A percentile compares a stretch with the other conserved stretches of the same genome.
phyloP scores from a whole-genome alignment of 2,797 vertebrate genomes.

The Prunella strophiata region DNA sequence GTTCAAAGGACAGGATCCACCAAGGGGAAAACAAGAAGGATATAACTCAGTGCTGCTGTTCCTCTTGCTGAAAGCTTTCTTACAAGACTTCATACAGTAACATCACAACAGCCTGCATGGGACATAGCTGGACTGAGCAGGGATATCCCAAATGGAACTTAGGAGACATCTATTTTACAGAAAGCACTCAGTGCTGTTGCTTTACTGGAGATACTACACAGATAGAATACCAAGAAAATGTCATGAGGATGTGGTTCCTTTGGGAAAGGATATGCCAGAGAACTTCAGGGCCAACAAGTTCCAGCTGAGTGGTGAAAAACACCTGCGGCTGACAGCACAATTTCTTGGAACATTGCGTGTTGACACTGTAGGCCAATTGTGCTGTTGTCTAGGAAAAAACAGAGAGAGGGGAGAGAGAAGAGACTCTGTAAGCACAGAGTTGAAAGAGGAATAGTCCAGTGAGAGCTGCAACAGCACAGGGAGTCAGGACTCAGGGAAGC shows the following conservation, averaged over 20 bases:
- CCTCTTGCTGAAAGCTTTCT: background rate
- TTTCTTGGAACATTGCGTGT: background rate
- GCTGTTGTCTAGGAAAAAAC: background rate
- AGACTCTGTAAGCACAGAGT: background rate
- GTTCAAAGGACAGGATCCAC: background rate
- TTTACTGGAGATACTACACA: background rate
- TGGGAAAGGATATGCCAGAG: background rate
- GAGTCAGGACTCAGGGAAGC: background rate
- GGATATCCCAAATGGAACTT: background rate
- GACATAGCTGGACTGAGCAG: background rate
- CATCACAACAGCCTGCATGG: background rate
- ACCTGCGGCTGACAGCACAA: background rate
- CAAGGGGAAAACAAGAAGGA: background rate
- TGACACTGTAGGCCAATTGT: background rate
- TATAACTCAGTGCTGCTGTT: background rate
- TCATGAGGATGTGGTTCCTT: background rate
- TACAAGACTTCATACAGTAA: background rate
- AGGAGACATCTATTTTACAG: background rate
- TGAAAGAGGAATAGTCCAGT: background rate
- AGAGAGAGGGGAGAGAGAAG: background rate
- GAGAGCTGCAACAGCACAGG: background rate
- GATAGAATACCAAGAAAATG: background rate
- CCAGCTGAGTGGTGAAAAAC: background rate
- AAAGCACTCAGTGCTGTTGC: background rate
- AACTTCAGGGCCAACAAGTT: accelerated